Evolutionary conservation across 2,888 invertebrate genomes (phyloP), one percentile per base, ranked within the genome.

Genomic region (Phlogophora meticulosa): DNA sequence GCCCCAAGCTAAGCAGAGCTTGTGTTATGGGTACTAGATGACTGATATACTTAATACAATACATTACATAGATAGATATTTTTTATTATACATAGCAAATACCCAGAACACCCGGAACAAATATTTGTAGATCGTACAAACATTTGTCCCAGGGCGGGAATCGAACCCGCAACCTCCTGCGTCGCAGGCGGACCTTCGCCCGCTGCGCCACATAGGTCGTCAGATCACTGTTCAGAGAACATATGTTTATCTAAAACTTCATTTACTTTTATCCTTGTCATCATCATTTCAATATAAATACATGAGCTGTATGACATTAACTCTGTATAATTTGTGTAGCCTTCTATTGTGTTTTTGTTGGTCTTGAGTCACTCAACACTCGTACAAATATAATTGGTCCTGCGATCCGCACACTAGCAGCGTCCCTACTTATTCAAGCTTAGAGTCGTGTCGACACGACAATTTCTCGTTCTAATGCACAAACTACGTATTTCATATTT

Each of bases 401-500:
- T 45, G 32, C 2, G 22, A 20, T 17, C 51, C 45, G 17, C 22
- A 42, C n/a, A 28, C 32, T 28, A 32, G 1, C 38, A 48, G 46
- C 13, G 4, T 32, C 1, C 9, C 2, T 15, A 36, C 17, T 17
- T 22, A 58, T 59, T 48, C 10, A 15, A 7, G 7, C 4, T 13
- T 0, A 9, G 4, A 63, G 36, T 42, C 13, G 36, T 49, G 49
- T 43, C 42, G 9, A 22, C 28, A 67, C 11, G 15, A 34, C 24
- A 20, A 38, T 24, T 7, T 43, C 24, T 55, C 17, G 7, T 51
- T 40, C 10, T 15, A 40, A 28, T 52, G 46, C 15, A 57, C 24
- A 38, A 48, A 56, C 10, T 70, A 43, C 48, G 34, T 52, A 46
- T 52, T 62, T 32, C 46, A 57, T 46, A 46, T 38, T 48, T 46